Evolutionary conservation across 2,888 invertebrate genomes (phyloP).

Genomic region (Choristoneura rosaceana): DNA sequence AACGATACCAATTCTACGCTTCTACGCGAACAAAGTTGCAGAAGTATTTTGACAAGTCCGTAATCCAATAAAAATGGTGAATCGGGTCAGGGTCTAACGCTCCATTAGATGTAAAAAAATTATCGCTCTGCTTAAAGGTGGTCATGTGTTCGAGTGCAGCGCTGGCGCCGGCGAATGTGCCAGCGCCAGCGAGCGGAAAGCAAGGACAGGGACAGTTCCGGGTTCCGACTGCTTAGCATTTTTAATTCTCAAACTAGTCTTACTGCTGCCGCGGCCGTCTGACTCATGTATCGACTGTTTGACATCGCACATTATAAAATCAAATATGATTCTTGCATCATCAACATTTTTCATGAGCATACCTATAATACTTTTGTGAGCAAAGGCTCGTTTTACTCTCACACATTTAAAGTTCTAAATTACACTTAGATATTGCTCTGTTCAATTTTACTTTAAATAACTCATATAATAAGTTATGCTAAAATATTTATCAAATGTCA

Average conservation of each 20-base stretch:
- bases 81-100: neutral
- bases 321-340: constrained; percentile 15
- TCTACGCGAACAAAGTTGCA: too few relatives aligned
- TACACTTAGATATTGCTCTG: neutral
- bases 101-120: neutral
- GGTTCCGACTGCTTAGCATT: constrained; percentile 27
- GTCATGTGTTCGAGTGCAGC: neutral
- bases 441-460: neutral
- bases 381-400: too few relatives aligned
- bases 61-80: neutral
- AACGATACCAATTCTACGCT: too few relatives aligned
- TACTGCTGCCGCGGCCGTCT: constrained; percentile 5
- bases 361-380: neutral
- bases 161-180: neutral
- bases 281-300: constrained; percentile 24
- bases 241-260: constrained; percentile 19
- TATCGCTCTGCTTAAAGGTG: neutral
- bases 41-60: neutral
- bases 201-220: constrained; percentile 25
- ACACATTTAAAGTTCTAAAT: neutral
- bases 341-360: neutral
- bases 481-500: neutral
- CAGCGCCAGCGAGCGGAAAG: neutral
- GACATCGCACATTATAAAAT: constrained; percentile 13
- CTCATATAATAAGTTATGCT: neutral